Base-by-base conservation (phyloP, 37 sponge, comb jelly and placozoan genomes). In the Eunapius fragilis region DNA sequence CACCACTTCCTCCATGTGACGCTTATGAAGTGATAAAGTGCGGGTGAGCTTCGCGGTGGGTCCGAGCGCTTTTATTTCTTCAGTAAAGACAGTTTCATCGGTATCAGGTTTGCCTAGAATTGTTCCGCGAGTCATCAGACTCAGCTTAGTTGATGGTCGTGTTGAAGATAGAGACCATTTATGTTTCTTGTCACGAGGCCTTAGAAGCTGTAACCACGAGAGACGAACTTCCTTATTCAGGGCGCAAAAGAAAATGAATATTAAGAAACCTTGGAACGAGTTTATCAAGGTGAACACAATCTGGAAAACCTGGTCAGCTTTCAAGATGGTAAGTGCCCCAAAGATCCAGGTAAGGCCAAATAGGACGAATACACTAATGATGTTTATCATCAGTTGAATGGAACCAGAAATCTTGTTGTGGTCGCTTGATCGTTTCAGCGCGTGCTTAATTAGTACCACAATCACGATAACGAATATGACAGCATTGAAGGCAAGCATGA, bases 281-380 rank as follows among this genome's bases (percentile, higher is more conserved):
- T 88, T 88, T 36, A 32, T 35, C 7, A 88, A 23, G 2, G 84
- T 67, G 35, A 88, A 88, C 67, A 84, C 45, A 31, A 69, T 76
- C 30, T 88, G 83, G 27, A 86, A 35, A 17, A 25, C 78, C 14
- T 32, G 50, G 2, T 83, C 70, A 12, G 58, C 58, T 17, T 58
- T 58, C 17, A 69, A 13, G 19, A 88, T 17, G 2, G 89, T 84
- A 45, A 88, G 67, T 49, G 86, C 68, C 3, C 83, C 89, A 34
- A 88, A 85, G 23, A 83, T 38, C 89, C 89, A 88, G 23, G 84
- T 88, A 6, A 85, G 73, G 12, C 89, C 89, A 31, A 83, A 45
- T 6, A 77, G 35, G 25, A 26, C 6, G 25, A 24, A 17, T 37
- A 77, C 37, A 0, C 41, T n/a, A 77, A 0, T 77, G 78, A 77